Percentiles rank a stretch among this genome's conserved stretches.
Conservation (phyloP, 2,888 invertebrate species). For the Erynnis tages region DNA sequence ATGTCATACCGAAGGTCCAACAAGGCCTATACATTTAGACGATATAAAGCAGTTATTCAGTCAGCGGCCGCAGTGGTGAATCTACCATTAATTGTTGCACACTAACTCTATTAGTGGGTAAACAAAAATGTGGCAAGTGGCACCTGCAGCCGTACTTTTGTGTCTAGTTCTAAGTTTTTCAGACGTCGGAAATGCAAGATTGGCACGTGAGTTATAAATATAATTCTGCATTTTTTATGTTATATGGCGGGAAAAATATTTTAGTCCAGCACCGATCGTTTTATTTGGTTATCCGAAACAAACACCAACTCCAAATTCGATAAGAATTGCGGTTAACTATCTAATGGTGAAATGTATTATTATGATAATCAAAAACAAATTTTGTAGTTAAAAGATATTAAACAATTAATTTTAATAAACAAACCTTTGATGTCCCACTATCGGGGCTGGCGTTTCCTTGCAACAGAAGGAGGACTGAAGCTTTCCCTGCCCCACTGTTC, state of each 20-base stretch:
- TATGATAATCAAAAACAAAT: too few species aligned
- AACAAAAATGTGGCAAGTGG: conserved; percentile 46
- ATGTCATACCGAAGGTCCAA: conserved; percentile 51
- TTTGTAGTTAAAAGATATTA: too few species aligned
- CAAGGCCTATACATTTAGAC: conserved; percentile 53
- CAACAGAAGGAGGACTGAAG: too few species aligned
- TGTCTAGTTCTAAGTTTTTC: conserved; percentile 43
- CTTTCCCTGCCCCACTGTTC: too few species aligned
- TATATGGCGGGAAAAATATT: neutral
- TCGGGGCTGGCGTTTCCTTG: too few species aligned
- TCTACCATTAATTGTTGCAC: conserved; percentile 47
- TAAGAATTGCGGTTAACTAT: too few species aligned
- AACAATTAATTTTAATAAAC: too few species aligned
- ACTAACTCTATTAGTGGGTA: conserved; percentile 26
- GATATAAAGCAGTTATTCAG: conserved; percentile 60
- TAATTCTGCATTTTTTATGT: neutral
- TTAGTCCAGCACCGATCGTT: too few species aligned
- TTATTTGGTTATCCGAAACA: too few species aligned
- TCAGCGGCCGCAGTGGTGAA: conserved; percentile 47
- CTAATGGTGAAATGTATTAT: too few species aligned
- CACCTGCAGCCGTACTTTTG: conserved; percentile 41
- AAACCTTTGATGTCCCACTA: too few species aligned
- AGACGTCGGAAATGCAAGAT: conserved; percentile 47
- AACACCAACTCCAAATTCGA: too few species aligned
- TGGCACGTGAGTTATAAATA: conserved; percentile 62